A percentile compares a stretch with the other conserved stretches of the same genome.
These are phyloP conservation scores for Druon quercuslanigerum DNA, from an alignment of 1,140 invertebrate species.

Conservation along the genomic window DNA sequence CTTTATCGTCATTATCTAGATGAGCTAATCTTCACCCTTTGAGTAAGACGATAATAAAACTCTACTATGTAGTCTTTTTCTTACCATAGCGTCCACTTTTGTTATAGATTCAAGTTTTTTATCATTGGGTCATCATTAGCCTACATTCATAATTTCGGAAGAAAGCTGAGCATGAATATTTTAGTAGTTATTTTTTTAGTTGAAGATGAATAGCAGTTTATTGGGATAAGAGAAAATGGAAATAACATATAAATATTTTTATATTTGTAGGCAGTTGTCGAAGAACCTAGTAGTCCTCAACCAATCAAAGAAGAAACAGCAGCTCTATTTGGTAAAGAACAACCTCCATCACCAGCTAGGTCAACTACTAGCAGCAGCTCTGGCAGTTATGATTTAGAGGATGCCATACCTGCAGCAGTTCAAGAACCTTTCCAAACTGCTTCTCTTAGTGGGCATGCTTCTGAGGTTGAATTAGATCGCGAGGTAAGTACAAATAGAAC, in stretches of 20 bases:
- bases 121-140: background rate
- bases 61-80: background rate
- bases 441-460: constrained; percentile 55
- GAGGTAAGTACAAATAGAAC: constrained; percentile 58
- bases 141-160: background rate
- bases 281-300: constrained; percentile 67
- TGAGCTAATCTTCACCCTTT: background rate
- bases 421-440: constrained; percentile 59
- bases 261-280: constrained; percentile 63
- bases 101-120: background rate
- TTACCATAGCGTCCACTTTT: background rate
- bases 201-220: background rate
- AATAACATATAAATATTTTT: background rate
- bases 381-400: constrained; percentile 75
- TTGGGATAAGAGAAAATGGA: background rate
- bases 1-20: constrained; percentile 18
- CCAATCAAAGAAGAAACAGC: constrained; percentile 68
- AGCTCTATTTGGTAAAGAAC: constrained; percentile 55
- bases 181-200: background rate
- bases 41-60: background rate
- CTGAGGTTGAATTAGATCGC: constrained; percentile 64
- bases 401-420: constrained; percentile 64
- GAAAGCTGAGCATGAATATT: background rate
- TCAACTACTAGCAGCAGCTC: constrained; percentile 76
- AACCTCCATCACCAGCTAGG: constrained; percentile 62